A percentile compares a stretch with the other conserved stretches of the same genome.
Evolutionary conservation across 2,113 vertebrate genomes (phyloP).

Genomic region (Neomonachus schauinslandi): DNA sequence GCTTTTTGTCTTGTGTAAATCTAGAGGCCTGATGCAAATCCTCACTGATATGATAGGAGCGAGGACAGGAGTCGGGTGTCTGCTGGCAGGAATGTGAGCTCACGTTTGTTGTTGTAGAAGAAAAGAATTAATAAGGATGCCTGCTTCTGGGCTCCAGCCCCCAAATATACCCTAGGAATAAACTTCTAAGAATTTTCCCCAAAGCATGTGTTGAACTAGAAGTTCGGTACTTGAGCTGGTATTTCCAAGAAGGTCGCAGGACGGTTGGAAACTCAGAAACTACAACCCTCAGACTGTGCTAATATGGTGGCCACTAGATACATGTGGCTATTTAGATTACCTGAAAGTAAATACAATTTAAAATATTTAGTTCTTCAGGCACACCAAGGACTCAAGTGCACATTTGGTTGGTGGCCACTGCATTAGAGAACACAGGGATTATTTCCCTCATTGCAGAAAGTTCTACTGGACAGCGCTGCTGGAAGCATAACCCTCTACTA

Average conservation of each 20-base stretch:
- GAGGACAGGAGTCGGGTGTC: neutral
- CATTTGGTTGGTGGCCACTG: no score
- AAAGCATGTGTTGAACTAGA: neutral
- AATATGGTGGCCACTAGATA: neutral
- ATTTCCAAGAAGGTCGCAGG: neutral
- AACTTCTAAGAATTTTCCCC: neutral
- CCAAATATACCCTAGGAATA: neutral
- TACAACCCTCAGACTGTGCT: neutral
- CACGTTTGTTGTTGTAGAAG: neutral
- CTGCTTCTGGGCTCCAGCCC: neutral
- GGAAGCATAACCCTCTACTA: neutral
- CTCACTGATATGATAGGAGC: neutral
- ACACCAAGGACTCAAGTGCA: neutral
- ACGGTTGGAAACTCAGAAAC: neutral
- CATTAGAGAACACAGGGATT: neutral
- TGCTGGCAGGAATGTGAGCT: neutral
- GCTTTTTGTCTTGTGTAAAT: neutral
- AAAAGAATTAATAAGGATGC: neutral
- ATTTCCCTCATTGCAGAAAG: neutral
- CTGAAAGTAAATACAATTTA: neutral
- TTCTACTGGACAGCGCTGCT: neutral
- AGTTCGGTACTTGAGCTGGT: neutral
- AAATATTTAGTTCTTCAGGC: neutral
- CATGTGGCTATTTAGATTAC: neutral
- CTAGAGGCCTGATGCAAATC: neutral